phyloP scores from a whole-genome alignment of 1,140 invertebrate species.

The Drepana arcuata region DNA sequence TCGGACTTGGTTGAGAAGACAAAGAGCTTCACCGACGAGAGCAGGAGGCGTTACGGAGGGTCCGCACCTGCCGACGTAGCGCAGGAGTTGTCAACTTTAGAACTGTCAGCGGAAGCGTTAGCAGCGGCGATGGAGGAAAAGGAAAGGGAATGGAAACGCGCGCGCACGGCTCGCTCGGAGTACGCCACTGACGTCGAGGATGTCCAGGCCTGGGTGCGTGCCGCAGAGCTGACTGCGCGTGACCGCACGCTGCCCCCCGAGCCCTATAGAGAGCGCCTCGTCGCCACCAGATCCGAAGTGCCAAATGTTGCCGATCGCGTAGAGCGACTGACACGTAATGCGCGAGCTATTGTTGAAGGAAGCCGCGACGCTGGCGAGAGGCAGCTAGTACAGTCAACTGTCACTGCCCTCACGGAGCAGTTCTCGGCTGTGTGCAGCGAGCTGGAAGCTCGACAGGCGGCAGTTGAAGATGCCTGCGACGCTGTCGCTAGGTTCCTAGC shows the following conservation, averaged over 20 bases:
- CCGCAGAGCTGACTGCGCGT: conserved; percentile 86
- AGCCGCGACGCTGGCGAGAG: conserved; percentile 84
- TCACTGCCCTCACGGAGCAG: conserved; percentile 83
- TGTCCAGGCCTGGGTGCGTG: conserved; percentile 85
- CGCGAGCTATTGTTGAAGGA: conserved; percentile 83
- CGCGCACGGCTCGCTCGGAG: conserved; percentile 84
- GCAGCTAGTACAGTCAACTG: conserved; percentile 81
- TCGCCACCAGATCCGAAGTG: conserved; percentile 84
- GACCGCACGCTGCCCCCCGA: conserved; percentile 85
- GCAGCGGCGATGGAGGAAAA: conserved; percentile 88
- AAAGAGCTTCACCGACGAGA: conserved; percentile 76
- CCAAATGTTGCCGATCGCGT: conserved; percentile 81
- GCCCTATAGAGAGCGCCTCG: conserved; percentile 82
- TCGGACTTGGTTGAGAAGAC: conserved; percentile 74
- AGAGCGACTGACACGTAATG: conserved; percentile 84
- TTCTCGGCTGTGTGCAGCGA: conserved; percentile 81
- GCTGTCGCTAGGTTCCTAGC: conserved; percentile 90
- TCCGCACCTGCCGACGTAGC: conserved; percentile 82
- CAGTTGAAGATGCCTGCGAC: conserved; percentile 89
- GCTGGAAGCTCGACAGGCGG: conserved; percentile 86
- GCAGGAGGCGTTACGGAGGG: conserved; percentile 78
- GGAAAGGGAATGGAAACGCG: conserved; percentile 87
- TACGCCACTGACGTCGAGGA: conserved; percentile 85
- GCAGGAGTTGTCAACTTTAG: conserved; percentile 82
- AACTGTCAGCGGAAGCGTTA: conserved; percentile 85